Base-by-base conservation (phyloP, 37 sponge, comb jelly and placozoan species). In the Cladorhizidae sp. region DNA sequence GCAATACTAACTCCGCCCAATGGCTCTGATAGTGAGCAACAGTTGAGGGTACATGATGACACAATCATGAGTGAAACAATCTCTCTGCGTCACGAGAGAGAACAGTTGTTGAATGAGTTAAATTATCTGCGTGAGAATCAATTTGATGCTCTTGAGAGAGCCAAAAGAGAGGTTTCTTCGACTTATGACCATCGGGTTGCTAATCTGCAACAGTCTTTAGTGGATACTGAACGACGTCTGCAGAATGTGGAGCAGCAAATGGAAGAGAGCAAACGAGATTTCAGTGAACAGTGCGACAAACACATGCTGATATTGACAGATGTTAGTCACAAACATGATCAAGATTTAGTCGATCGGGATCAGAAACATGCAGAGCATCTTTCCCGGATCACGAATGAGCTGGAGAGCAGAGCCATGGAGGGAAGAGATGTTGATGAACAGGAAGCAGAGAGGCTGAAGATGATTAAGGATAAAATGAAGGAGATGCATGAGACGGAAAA, bases 391-490 rank as follows among this genome's bases (percentile, higher is more conserved):
- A 78, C 78, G 1, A 41, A 55, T 2, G 73, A 88, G 55, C 56
- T 88, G 56, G 50, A 49, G 32, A 68, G 15, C 32, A 69, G 78
- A 54, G 70, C 55, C n/a, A 31, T 45, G 33, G 29, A 51, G 2
- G 74, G 51, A 5, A 26, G 23, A 15, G 91, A 90, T 17, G 29
- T 21, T 26, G 85, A 74, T 67, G 86, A 90, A 42, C 65, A 36
- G 37, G 89, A 88, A 52, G 84, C 84, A 20, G 74, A 77, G 45
- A 35, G 89, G 29, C n/a, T 89, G 20, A 70, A 68, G 70, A 57
- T 82, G 74, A 73, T 89, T 12, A 89, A 89, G 50, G 75, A 65
- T 33, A 84, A 72, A 37, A 72, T 89, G 68, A 79, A 74, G 67
- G 79, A 77, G 26, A 37, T 88, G 54, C 73, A 83, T 38, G 83